phyloP scores from a whole-genome alignment of 1,140 invertebrate species.

The Lutraria rhynchaena region DNA sequence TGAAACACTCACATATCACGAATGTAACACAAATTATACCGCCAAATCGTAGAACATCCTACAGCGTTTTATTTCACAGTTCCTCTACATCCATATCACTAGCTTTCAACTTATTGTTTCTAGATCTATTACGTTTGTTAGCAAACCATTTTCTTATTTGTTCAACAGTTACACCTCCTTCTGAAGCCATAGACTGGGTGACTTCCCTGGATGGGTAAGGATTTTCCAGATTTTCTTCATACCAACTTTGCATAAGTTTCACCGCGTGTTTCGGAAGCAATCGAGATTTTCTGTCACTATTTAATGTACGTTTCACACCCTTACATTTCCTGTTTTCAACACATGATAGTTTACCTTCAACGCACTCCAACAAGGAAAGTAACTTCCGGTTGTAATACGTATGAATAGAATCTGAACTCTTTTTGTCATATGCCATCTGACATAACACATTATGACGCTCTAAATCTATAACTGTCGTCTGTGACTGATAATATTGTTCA shows the following conservation, averaged over 20 bases:
- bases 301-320: not conserved
- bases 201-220: conserved; percentile 56
- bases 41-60: no score
- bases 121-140: conserved; percentile 60
- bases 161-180: conserved; percentile 52
- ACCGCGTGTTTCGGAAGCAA: conserved; percentile 57
- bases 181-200: conserved; percentile 39
- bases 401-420: conserved; percentile 41
- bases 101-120: conserved; percentile 49
- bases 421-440: conserved; percentile 53
- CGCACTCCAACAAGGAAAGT: conserved; percentile 34
- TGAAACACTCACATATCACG: no score
- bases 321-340: conserved; percentile 6
- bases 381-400: conserved; percentile 52
- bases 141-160: conserved; percentile 64
- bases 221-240: conserved; percentile 53
- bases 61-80: no score
- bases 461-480: conserved; percentile 45
- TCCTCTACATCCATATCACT: conserved; percentile 22
- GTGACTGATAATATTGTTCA: conserved; percentile 51
- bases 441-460: conserved; percentile 54
- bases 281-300: conserved; percentile 25
- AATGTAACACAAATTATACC: no score
- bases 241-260: conserved; percentile 53
- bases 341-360: conserved; percentile 28